A percentile compares a stretch with the other conserved stretches of the same genome.
Evolutionary conservation across 2,797 vertebrate species (phyloP).

Genomic region (Avahi laniger): DNA sequence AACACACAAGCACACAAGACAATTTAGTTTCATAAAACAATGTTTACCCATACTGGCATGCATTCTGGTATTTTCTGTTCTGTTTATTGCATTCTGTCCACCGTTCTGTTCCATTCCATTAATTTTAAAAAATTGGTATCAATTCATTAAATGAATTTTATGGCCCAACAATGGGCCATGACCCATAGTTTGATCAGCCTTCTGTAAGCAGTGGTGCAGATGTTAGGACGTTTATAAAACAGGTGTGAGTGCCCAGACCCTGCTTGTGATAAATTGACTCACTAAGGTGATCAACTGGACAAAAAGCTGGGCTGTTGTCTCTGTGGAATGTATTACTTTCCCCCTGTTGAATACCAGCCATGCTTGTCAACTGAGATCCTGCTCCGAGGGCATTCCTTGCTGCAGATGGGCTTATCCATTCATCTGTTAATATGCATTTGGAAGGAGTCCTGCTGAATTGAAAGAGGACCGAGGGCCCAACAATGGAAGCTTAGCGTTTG

Average conservation of each 20-base stretch:
- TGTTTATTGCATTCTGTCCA: neutral
- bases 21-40: neutral
- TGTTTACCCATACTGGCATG: neutral
- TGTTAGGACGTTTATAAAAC: fast-evolving
- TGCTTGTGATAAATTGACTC: neutral
- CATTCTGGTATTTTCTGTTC: neutral
- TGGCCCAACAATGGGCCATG: neutral
- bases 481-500: slow-evolving; percentile 54
- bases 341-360: slow-evolving; percentile 41
- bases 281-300: neutral
- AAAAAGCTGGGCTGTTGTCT: slow-evolving; percentile 49
- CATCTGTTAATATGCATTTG: neutral
- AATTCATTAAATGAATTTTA: neutral
- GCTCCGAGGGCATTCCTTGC: slow-evolving; percentile 52
- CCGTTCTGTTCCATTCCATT: neutral
- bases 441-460: neutral
- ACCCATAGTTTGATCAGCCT: neutral
- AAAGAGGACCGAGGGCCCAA: neutral
- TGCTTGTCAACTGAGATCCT: slow-evolving; percentile 42
- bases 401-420: slow-evolving; percentile 61
- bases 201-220: neutral
- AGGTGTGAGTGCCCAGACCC: fast-evolving
- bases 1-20: neutral
- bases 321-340: slow-evolving; percentile 68
- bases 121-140: neutral